phyloP scores from a whole-genome alignment of 2,797 vertebrate species.

The Leuciscus waleckii region DNA sequence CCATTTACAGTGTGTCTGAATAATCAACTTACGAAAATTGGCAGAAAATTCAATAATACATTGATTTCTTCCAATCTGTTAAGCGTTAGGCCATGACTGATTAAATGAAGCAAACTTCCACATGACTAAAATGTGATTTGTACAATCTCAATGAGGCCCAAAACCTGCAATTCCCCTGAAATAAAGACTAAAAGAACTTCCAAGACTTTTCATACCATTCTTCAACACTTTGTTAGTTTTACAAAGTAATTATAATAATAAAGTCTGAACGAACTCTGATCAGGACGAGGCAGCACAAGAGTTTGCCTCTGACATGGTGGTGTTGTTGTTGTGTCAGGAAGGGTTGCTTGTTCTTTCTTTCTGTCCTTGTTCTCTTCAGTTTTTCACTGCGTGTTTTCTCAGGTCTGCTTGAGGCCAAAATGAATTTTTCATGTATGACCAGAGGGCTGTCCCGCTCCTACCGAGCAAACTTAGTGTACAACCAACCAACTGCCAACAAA shows the following conservation, averaged over 20 bases:
- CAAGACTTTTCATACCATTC: neutral
- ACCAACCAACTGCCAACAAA: slow-evolving; percentile 17
- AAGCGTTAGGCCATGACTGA: neutral
- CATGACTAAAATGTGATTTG: neutral
- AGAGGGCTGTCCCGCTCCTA: slow-evolving; percentile 70
- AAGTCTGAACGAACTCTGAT: slow-evolving; percentile 13
- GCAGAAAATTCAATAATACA: neutral
- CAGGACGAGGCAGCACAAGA: neutral
- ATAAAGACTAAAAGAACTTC: neutral
- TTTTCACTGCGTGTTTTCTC: slow-evolving; percentile 73
- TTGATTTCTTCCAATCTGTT: neutral
- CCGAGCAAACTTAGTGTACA: slow-evolving; percentile 63
- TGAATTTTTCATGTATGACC: slow-evolving; percentile 80
- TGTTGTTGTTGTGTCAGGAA: neutral
- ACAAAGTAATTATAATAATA: neutral
- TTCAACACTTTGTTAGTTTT: neutral
- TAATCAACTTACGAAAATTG: neutral
- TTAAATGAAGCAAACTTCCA: neutral
- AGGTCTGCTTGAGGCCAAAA: slow-evolving; percentile 75
- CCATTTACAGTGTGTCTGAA: neutral
- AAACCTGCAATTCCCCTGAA: neutral
- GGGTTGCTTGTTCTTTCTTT: slow-evolving; percentile 58
- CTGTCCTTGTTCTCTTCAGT: slow-evolving; percentile 67
- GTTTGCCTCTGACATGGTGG: neutral
- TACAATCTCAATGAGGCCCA: neutral